A percentile compares a stretch with the other conserved stretches of the same genome.
Evolutionary conservation across 1,140 invertebrate genomes (phyloP).

Genomic region (Goniozus legneri): DNA sequence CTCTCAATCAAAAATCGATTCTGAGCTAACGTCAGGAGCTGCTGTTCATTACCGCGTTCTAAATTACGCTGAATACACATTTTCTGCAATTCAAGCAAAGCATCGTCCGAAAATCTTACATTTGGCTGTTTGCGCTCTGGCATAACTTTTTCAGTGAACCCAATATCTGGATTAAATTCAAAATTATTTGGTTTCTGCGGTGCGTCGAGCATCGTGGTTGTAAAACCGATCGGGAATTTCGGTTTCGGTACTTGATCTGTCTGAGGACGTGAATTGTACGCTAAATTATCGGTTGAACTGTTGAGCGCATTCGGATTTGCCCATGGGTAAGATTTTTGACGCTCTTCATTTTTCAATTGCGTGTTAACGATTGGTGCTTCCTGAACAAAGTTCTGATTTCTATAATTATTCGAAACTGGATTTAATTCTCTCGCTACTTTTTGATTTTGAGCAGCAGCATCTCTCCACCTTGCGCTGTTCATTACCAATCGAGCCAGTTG

Average conservation of each 20-base stretch:
- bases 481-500: slow-evolving; percentile 45
- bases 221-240: slow-evolving; percentile 32
- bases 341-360: neutral
- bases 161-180: slow-evolving; percentile 8
- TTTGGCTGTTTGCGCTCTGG: slow-evolving; percentile 18
- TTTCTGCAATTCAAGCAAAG: slow-evolving; percentile 35
- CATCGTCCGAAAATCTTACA: slow-evolving; percentile 27
- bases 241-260: neutral
- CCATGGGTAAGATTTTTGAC: neutral
- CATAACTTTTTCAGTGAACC: slow-evolving; percentile 15
- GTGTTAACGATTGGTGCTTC: neutral
- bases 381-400: neutral
- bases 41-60: slow-evolving; percentile 25
- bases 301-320: neutral
- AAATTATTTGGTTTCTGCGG: neutral
- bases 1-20: slow-evolving; percentile 39
- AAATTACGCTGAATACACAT: slow-evolving; percentile 25
- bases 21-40: slow-evolving; percentile 16
- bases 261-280: too few relatives aligned
- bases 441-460: slow-evolving; percentile 18
- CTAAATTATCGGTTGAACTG: too few relatives aligned
- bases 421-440: slow-evolving; percentile 5
- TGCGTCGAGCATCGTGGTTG: slow-evolving; percentile 15
- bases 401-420: neutral
- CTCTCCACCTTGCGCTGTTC: slow-evolving; percentile 47